phyloP scores from a whole-genome alignment of 2,888 invertebrate genomes.

The Calameuta idolon region DNA sequence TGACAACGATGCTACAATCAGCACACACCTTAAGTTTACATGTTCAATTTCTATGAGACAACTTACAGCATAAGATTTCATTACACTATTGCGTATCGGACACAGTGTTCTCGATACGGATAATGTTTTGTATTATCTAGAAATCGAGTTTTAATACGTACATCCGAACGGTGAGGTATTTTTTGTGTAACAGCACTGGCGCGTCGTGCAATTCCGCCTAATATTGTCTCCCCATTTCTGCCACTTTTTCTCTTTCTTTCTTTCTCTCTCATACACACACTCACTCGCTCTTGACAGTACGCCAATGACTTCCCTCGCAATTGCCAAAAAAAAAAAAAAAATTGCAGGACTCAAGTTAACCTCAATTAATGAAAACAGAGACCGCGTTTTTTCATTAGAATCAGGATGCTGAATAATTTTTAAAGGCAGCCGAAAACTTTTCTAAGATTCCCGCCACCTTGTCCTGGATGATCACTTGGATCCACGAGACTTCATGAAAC shows the following conservation, averaged over 20 bases:
- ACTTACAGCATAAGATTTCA: slow-evolving; percentile 54
- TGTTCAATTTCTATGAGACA: slow-evolving; percentile 54
- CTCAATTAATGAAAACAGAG: too few species aligned
- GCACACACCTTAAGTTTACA: slow-evolving; percentile 63
- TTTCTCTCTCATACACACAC: not conserved
- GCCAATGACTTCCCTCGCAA: not conserved
- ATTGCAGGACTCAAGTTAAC: not conserved
- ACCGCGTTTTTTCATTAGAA: too few species aligned
- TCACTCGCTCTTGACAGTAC: not conserved
- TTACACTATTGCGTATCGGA: slow-evolving; percentile 43
- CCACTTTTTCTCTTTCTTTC: not conserved
- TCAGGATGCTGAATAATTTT: not conserved
- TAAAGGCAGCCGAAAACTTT: not conserved
- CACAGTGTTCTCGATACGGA: slow-evolving; percentile 29
- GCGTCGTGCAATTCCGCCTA: slow-evolving; percentile 51
- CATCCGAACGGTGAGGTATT: slow-evolving; percentile 57
- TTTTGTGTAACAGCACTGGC: slow-evolving; percentile 51
- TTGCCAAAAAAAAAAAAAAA: slow-evolving; percentile 1
- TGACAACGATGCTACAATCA: slow-evolving; percentile 66
- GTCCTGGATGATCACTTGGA: not conserved
- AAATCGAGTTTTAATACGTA: slow-evolving; percentile 60
- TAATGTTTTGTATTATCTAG: slow-evolving; percentile 41
- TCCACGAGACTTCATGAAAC: not conserved
- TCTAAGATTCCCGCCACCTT: not conserved
- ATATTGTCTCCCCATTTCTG: slow-evolving; percentile 34